phyloP scores from a whole-genome alignment of 1,140 invertebrate species.

The Formica exsecta region DNA sequence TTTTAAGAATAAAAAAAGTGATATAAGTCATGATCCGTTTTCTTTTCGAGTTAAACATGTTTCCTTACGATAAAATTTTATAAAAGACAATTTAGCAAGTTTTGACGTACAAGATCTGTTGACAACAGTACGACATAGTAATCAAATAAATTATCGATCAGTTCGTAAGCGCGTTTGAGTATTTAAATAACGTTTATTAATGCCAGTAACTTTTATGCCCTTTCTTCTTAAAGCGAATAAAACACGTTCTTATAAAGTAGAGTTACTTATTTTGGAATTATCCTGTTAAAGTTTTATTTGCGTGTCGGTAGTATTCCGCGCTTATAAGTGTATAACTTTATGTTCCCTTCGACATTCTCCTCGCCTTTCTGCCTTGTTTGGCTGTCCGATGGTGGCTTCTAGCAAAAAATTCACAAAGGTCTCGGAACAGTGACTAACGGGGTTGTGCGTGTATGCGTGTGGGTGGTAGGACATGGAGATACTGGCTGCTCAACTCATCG shows the following conservation, averaged over 20 bases:
- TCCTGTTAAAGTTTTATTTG: slow-evolving; percentile 18
- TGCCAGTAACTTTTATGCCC: background rate
- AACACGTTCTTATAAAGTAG: background rate
- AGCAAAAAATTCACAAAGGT: slow-evolving; percentile 72
- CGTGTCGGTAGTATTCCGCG: background rate
- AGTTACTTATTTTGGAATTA: slow-evolving; percentile 15
- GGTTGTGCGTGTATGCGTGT: slow-evolving; percentile 83
- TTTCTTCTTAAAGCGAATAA: slow-evolving; percentile 7
- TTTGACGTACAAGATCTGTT: background rate
- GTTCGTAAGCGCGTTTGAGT: background rate
- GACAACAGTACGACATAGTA: background rate
- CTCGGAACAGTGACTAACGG: slow-evolving; percentile 81
- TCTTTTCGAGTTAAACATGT: background rate
- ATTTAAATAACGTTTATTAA: background rate
- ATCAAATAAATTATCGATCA: slow-evolving; percentile 7
- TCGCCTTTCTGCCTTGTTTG: slow-evolving; percentile 68
- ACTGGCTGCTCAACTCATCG: slow-evolving; percentile 96
- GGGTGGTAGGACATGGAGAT: slow-evolving; percentile 95
- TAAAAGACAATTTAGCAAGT: background rate
- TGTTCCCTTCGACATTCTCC: slow-evolving; percentile 31
- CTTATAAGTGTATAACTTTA: slow-evolving; percentile 53
- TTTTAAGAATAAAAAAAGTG: background rate
- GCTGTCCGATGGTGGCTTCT: slow-evolving; percentile 67
- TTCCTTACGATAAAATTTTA: background rate
- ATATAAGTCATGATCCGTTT: background rate